Conservation (phyloP, 2,888 invertebrate genomes). For the Eudiplozoon nipponicum region DNA sequence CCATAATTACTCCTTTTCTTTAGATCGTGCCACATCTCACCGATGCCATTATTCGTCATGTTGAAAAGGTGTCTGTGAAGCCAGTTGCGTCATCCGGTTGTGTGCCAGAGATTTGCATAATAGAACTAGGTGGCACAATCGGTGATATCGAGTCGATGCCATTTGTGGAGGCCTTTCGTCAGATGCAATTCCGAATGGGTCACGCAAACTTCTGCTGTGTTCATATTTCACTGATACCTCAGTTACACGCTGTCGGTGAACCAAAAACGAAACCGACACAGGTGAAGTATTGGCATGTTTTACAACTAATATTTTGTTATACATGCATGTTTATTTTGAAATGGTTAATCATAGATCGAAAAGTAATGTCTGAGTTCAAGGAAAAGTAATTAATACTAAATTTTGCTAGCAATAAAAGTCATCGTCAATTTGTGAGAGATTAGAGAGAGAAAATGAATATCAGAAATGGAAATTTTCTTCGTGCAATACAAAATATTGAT, state of each 20-base stretch:
- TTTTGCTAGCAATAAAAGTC: no score
- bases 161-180: conserved; percentile 83
- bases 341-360: no score
- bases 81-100: conserved; percentile 38
- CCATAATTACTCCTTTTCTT: no score
- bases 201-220: conserved; percentile 72
- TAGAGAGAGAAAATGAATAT: no score
- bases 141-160: conserved; percentile 95
- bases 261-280: conserved; percentile 97
- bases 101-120: conserved; percentile 32
- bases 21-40: conserved; percentile 87
- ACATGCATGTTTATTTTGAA: no score
- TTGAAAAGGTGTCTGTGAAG: conserved; percentile 52
- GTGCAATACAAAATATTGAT: no score
- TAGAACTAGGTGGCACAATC: conserved; percentile 24
- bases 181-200: conserved; percentile 70
- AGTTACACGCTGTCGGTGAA: conserved; percentile 25
- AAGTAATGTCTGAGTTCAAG: no score
- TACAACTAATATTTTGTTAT: no score
- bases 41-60: conserved; percentile 91
- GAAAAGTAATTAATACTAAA: no score
- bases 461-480: no score
- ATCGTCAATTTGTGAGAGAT: no score
- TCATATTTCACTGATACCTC: conserved; percentile 75
- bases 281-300: conserved; percentile 17